phyloP scores from a whole-genome alignment of 2,797 vertebrate species.

The Macropus fuliginosus region DNA sequence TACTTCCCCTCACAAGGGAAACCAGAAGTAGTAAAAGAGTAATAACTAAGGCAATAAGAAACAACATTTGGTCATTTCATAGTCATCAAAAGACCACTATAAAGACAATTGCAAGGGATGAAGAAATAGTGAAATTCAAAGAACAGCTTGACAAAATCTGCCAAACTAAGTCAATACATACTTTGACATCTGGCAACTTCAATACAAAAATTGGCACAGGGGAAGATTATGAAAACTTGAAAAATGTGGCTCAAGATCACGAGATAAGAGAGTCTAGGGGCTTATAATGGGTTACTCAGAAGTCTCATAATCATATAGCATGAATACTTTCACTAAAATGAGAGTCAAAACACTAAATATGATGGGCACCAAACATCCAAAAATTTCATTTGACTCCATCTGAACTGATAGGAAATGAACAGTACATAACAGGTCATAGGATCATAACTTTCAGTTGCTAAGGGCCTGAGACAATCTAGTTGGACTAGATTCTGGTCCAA shows the following conservation, averaged over 20 bases:
- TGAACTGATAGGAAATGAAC: neutral
- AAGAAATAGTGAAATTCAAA: neutral
- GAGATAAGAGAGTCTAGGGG: neutral
- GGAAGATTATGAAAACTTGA: neutral
- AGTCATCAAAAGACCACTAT: neutral
- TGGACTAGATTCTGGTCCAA: neutral
- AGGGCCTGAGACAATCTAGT: neutral
- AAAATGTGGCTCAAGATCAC: neutral
- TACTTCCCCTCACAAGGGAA: neutral
- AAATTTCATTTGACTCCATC: neutral
- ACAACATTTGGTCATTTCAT: neutral
- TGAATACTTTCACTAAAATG: neutral
- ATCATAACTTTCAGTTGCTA: too few relatives aligned
- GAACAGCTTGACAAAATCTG: neutral
- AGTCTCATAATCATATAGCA: neutral
- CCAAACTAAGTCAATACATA: neutral
- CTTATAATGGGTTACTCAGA: neutral
- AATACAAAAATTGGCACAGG: neutral
- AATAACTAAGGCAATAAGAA: neutral
- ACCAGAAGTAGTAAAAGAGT: neutral
- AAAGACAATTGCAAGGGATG: neutral
- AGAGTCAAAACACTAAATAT: neutral
- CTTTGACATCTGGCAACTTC: neutral
- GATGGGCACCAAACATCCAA: neutral
- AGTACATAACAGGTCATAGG: neutral